These are phyloP conservation scores for Acanthococcus lagerstroemiae DNA, from an alignment of 2,888 invertebrate species.

Conservation along the genomic window DNA sequence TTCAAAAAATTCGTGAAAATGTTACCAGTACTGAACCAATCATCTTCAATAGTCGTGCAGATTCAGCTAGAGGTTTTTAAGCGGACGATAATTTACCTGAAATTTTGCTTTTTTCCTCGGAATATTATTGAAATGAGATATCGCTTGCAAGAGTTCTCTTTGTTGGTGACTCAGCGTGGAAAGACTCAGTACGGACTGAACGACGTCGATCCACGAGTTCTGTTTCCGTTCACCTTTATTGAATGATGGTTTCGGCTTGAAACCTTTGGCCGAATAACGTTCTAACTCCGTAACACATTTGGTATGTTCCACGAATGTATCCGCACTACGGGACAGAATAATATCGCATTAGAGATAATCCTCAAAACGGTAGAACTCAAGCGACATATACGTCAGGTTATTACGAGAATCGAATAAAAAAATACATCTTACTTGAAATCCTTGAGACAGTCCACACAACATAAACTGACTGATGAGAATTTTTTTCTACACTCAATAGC, in stretches of 20 bases:
- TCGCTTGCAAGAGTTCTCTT: conserved; percentile 21
- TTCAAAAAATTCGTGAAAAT: too few species aligned
- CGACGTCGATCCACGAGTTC: conserved; percentile 32
- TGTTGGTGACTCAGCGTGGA: conserved; percentile 10
- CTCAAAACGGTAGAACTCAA: neutral
- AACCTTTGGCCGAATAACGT: conserved; percentile 33
- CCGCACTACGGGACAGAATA: conserved; percentile 3
- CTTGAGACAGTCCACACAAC: conserved; percentile 33
- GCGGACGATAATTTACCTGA: conserved; percentile 12
- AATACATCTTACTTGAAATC: conserved; percentile 32
- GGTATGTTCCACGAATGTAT: conserved; percentile 27
- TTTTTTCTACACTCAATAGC: conserved; percentile 31
- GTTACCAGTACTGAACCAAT: too few species aligned
- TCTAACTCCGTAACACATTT: conserved; percentile 33
- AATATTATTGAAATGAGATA: conserved; percentile 30
- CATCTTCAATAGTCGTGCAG: too few species aligned
- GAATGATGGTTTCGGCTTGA: conserved; percentile 31
- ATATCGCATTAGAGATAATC: neutral
- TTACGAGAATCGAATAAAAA: too few species aligned
- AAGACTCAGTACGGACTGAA: conserved; percentile 16
- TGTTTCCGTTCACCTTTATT: conserved; percentile 33
- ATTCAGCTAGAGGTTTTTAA: too few species aligned
- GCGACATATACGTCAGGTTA: neutral
- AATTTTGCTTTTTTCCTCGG: conserved; percentile 33
- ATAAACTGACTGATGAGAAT: conserved; percentile 25